Conservation (phyloP, 2,797 vertebrate genomes). For the Hirundo rustica region DNA sequence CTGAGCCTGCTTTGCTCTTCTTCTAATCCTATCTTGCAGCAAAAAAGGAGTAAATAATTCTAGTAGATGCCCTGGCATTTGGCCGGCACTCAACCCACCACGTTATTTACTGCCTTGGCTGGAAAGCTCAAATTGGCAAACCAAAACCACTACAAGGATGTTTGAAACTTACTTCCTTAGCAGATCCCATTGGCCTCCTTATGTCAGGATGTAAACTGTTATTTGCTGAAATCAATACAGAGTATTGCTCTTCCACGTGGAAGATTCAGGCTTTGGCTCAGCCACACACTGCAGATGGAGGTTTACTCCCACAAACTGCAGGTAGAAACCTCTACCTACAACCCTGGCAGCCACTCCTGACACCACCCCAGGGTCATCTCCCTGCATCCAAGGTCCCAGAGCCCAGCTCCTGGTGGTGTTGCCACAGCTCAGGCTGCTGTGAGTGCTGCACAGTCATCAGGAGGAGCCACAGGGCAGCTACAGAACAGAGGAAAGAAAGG, state of each 20-base stretch:
- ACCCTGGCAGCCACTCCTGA: not conserved
- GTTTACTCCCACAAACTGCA: not conserved
- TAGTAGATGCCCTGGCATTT: not conserved
- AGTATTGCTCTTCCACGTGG: not conserved
- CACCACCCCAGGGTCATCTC: not conserved
- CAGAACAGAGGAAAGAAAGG: not conserved
- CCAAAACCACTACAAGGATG: not conserved
- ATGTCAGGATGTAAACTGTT: not conserved
- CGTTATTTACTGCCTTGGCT: not conserved
- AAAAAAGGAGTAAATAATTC: not conserved
- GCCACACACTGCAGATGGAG: not conserved
- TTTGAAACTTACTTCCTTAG: not conserved
- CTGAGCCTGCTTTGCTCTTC: not conserved
- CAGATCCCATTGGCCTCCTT: not conserved
- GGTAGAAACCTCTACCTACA: not conserved
- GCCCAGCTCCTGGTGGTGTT: fast-evolving
- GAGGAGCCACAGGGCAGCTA: not conserved
- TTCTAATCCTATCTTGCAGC: not conserved
- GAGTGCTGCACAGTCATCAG: not conserved
- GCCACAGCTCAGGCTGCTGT: not conserved
- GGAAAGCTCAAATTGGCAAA: not conserved
- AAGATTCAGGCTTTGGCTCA: not conserved
- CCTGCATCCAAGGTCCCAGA: not conserved
- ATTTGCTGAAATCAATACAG: not conserved
- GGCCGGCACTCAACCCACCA: not conserved